Conservation (phyloP, 1,140 invertebrate genomes). For the Helicoverpa armigera region DNA sequence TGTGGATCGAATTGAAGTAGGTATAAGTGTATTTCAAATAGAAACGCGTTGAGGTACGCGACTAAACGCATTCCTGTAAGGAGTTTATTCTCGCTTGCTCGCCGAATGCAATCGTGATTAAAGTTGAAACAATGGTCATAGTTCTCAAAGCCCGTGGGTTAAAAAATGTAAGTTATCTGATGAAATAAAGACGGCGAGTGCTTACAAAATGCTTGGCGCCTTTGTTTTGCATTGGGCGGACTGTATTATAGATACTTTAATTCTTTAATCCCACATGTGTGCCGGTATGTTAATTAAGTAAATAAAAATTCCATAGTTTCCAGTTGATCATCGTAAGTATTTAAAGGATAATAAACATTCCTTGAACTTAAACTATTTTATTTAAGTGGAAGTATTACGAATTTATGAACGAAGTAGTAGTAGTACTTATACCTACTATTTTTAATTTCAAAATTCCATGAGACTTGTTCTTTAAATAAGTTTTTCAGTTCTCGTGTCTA, state of each 20-base stretch:
- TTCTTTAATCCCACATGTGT: not conserved
- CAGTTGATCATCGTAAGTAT: not conserved
- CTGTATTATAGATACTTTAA: slow-evolving; percentile 10
- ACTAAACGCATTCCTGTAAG: slow-evolving; percentile 9
- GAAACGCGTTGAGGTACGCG: not conserved
- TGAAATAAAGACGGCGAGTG: slow-evolving; percentile 48
- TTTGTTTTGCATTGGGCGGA: slow-evolving; percentile 45
- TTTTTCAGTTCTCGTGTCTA: too few relatives aligned
- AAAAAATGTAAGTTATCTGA: slow-evolving; percentile 56
- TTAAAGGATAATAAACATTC: not conserved
- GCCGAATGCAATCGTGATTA: slow-evolving; percentile 57
- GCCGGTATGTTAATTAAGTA: not conserved
- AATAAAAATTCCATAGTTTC: not conserved
- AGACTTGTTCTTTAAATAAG: too few relatives aligned
- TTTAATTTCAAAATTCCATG: too few relatives aligned
- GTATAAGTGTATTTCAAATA: not conserved
- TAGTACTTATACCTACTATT: too few relatives aligned
- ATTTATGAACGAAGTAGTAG: too few relatives aligned
- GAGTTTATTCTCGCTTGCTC: slow-evolving; percentile 27
- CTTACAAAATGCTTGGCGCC: slow-evolving; percentile 47
- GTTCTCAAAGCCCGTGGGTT: slow-evolving; percentile 50
- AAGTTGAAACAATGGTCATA: slow-evolving; percentile 61
- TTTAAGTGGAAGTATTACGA: too few relatives aligned
- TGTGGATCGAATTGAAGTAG: slow-evolving; percentile 19
- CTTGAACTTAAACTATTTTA: too few relatives aligned